phyloP scores from a whole-genome alignment of 2,888 invertebrate genomes.

The Drosophila engyochracea region DNA sequence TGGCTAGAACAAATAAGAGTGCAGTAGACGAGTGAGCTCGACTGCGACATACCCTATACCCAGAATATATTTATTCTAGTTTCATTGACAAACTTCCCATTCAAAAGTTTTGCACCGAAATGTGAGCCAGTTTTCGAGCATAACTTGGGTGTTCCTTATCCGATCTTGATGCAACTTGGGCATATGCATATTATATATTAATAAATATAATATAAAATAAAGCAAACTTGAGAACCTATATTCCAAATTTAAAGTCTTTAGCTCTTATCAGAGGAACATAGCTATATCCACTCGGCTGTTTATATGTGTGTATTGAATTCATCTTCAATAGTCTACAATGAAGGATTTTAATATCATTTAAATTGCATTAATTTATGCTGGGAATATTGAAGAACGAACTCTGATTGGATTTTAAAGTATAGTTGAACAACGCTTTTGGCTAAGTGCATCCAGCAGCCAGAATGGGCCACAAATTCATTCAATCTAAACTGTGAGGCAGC shows the following conservation, averaged over 20 bases:
- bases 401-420: too few relatives aligned
- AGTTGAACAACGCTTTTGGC: neutral
- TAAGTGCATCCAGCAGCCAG: neutral
- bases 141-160: neutral
- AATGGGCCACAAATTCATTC: slow-evolving; percentile 26
- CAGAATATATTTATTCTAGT: too few relatives aligned
- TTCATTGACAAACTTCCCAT: too few relatives aligned
- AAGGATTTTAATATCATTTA: too few relatives aligned
- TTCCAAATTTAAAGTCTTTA: too few relatives aligned
- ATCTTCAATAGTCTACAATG: neutral
- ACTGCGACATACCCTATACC: neutral
- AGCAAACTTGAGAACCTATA: neutral
- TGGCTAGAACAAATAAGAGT: neutral
- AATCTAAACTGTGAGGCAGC: slow-evolving; percentile 3
- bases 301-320: neutral
- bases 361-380: too few relatives aligned
- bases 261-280: too few relatives aligned
- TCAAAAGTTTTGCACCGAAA: too few relatives aligned
- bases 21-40: neutral
- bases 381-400: neutral
- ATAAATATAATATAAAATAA: too few relatives aligned
- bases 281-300: too few relatives aligned
- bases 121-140: neutral
- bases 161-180: too few relatives aligned
- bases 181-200: too few relatives aligned